Evolutionary conservation across 2,888 invertebrate species (phyloP).

Genomic region (Orthosia incerta): DNA sequence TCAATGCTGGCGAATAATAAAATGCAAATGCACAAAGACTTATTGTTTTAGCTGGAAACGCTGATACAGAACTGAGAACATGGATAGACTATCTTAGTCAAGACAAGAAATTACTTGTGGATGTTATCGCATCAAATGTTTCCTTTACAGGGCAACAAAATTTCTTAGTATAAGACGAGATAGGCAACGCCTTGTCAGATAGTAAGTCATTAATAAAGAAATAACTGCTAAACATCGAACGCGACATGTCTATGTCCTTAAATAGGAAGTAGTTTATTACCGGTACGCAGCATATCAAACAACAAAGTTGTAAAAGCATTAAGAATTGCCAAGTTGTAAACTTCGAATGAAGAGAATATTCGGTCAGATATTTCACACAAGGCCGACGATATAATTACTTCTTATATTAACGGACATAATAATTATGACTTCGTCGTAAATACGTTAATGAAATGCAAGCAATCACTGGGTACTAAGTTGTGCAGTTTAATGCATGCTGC

Average conservation of each 20-base stretch:
- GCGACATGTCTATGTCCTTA: constrained; percentile 54
- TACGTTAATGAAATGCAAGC: constrained; percentile 39
- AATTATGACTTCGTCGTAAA: constrained; percentile 32
- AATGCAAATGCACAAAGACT: constrained; percentile 70
- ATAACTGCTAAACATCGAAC: constrained; percentile 50
- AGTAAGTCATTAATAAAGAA: constrained; percentile 54
- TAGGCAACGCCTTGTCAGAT: constrained; percentile 27
- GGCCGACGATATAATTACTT: constrained; percentile 44
- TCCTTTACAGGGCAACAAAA: constrained; percentile 38
- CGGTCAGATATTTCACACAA: constrained; percentile 35
- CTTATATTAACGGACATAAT: constrained; percentile 37
- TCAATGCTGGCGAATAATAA: constrained; percentile 82
- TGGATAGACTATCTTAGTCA: constrained; percentile 36
- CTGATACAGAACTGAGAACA: constrained; percentile 46
- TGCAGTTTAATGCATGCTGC: constrained; percentile 10
- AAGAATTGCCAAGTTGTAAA: constrained; percentile 32
- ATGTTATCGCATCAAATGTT: constrained; percentile 48
- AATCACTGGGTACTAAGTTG: constrained; percentile 35
- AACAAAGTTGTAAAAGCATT: constrained; percentile 41
- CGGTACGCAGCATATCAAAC: constrained; percentile 31
- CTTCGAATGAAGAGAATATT: constrained; percentile 45
- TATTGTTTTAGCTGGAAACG: constrained; percentile 65
- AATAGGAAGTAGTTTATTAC: constrained; percentile 43
- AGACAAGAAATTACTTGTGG: constrained; percentile 48
- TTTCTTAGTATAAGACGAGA: constrained; percentile 34